Percentiles rank a stretch among this genome's conserved stretches.
Conservation (phyloP, 2,888 invertebrate species). For the Drosophila koepferae region DNA sequence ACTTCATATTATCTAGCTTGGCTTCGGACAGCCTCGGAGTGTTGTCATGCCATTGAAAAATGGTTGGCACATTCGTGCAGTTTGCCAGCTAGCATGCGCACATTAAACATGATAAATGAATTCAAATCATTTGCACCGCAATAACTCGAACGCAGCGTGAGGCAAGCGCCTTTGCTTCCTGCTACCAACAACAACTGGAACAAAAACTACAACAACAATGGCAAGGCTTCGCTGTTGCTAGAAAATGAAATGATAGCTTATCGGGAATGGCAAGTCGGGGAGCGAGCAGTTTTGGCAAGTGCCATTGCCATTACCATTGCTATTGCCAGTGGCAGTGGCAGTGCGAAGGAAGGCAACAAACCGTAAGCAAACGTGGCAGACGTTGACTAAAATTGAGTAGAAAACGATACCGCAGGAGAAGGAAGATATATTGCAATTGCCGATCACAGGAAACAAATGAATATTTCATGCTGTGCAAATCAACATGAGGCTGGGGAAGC, state of each 20-base stretch:
- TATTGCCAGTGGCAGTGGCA: slow-evolving; percentile 35
- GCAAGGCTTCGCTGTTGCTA: slow-evolving; percentile 43
- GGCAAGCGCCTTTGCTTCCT: slow-evolving; percentile 20
- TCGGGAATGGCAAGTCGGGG: slow-evolving; percentile 54
- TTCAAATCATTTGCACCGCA: slow-evolving; percentile 74
- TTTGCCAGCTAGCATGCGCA: slow-evolving; percentile 44
- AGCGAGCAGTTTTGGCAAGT: slow-evolving; percentile 57
- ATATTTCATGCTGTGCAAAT: slow-evolving; percentile 81
- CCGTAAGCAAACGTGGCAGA: slow-evolving; percentile 67
- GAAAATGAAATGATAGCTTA: slow-evolving; percentile 74
- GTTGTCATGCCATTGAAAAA: slow-evolving; percentile 64
- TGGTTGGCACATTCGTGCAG: slow-evolving; percentile 61
- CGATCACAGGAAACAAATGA: slow-evolving; percentile 81
- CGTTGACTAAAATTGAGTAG: slow-evolving; percentile 78
- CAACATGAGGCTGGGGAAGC: slow-evolving; percentile 53
- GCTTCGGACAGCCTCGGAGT: slow-evolving; percentile 32
- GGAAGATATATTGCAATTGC: slow-evolving; percentile 81
- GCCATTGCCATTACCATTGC: slow-evolving; percentile 20
- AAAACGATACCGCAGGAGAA: slow-evolving; percentile 77
- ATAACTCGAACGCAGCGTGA: slow-evolving; percentile 54
- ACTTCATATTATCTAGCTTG: slow-evolving; percentile 41
- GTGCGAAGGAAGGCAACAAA: slow-evolving; percentile 47
- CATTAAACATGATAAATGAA: slow-evolving; percentile 78
- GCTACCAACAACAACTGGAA: slow-evolving; percentile 15
- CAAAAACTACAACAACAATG: slow-evolving; percentile 26